A percentile compares a stretch with the other conserved stretches of the same genome.
Conservation (phyloP, 2,888 invertebrate genomes). For the Hoplodrina ambigua region DNA sequence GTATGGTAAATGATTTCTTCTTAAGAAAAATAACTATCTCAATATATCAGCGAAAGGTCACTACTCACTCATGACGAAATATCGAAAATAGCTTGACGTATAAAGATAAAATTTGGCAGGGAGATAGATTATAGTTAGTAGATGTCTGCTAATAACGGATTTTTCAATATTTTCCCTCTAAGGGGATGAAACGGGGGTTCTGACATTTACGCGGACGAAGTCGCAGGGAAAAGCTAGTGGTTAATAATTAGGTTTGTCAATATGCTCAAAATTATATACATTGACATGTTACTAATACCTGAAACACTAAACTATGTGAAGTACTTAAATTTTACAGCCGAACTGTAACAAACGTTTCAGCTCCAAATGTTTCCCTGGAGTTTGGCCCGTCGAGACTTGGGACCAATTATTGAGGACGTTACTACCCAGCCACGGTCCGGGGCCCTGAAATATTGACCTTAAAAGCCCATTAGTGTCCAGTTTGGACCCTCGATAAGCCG, state of each 20-base stretch:
- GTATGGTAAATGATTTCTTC: too few species aligned
- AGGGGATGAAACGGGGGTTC: too few species aligned
- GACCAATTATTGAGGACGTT: constrained; percentile 81
- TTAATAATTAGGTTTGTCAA: constrained; percentile 13
- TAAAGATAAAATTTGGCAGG: too few species aligned
- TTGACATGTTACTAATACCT: constrained; percentile 28
- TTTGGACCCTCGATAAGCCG: constrained; percentile 80
- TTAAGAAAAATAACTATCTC: too few species aligned
- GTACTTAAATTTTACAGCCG: constrained; percentile 67
- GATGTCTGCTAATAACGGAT: too few species aligned
- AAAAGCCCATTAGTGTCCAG: constrained; percentile 84
- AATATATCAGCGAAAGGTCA: too few species aligned
- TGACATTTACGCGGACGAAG: too few species aligned
- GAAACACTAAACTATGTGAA: constrained; percentile 46
- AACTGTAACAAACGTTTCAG: constrained; percentile 67
- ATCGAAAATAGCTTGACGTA: too few species aligned
- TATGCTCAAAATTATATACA: constrained; percentile 29
- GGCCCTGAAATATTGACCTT: constrained; percentile 85
- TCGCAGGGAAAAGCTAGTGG: too few species aligned
- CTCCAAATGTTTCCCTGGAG: constrained; percentile 67
- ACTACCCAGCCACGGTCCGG: constrained; percentile 58
- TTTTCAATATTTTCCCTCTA: too few species aligned
- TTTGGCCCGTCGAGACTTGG: constrained; percentile 70
- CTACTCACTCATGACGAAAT: too few species aligned
- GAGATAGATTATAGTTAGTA: too few species aligned